Evolutionary conservation across 2,797 vertebrate genomes (phyloP), one percentile per base, ranked within the genome.

Genomic region (Xyrichtys novacula): DNA sequence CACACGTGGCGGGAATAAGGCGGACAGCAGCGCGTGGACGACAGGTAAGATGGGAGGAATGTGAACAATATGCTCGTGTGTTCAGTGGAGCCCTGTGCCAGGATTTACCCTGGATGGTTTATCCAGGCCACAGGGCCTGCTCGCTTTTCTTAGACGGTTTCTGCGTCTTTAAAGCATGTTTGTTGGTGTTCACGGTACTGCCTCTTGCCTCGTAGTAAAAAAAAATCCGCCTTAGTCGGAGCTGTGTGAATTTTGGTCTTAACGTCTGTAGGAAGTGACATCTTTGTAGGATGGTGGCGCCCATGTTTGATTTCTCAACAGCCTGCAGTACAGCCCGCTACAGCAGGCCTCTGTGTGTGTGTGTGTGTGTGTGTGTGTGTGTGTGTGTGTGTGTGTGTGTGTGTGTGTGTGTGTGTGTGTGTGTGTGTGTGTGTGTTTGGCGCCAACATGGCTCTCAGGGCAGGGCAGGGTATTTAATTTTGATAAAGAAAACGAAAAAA

Each of bases 41-140:
- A 71, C 57, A 94, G 94, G 94, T 95, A 93, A 93, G 88, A 47
- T 36, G 80, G 77, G 66, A 48, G 59, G 68, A 75, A 50, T 44
- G 79, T 76, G 89, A 89, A 93, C 89, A 92, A 92, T 87, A 84
- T 90, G 90, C 84, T 74, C 80, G 88, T 81, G 91, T 91, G 76
- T 87, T 86, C 69, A 63, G 74, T 39, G 81, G 73, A 58, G 48
- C 83, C 85, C 75, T 75, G 88, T 85, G 88, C 79, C 84, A 87
- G 87, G 85, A 71, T 86, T 70, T 82, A 72, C 84, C 88, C 90
- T 66, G 87, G 64, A 75, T 79, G 85, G 65, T 70, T 73, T 42
- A 75, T 77, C 79, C 87, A 88, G 89, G 88, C 92, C 80, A 85
- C 73, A 62, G 89, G 92, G 89, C 93, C 92, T 82, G 53, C 39